Percentiles rank a stretch among this genome's conserved stretches.
Conservation (phyloP, 2,888 invertebrate species). For the Endotricha flammealis region DNA sequence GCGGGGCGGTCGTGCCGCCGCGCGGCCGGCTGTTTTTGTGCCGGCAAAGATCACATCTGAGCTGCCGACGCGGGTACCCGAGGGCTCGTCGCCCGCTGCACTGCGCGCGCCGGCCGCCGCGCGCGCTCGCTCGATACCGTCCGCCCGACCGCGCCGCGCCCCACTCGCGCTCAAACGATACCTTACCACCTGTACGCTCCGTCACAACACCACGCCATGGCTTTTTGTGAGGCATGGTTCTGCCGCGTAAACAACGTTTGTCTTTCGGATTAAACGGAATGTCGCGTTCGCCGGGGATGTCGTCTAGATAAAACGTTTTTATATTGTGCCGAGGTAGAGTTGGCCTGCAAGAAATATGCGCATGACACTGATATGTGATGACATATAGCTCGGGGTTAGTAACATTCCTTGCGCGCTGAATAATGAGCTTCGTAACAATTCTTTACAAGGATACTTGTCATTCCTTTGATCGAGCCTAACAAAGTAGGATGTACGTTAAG, state of each 20-base stretch:
- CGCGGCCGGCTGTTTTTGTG: constrained; percentile 17
- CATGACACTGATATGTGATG: not conserved
- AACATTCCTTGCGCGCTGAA: not conserved
- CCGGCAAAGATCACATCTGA: constrained; percentile 25
- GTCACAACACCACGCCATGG: constrained; percentile 67
- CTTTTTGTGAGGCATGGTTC: constrained; percentile 27
- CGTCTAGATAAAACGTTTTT: constrained; percentile 6
- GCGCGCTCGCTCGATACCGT: constrained; percentile 43
- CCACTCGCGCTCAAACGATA: constrained; percentile 42
- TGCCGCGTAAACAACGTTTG: constrained; percentile 17
- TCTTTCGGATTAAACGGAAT: constrained; percentile 4
- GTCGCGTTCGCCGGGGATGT: constrained; percentile 1
- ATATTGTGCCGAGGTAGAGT: not conserved
- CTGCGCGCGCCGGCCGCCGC: constrained; percentile 40
- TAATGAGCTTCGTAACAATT: not conserved
- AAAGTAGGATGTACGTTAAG: too few relatives aligned
- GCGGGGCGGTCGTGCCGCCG: constrained; percentile 12
- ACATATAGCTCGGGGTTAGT: not conserved
- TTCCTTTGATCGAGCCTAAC: too few relatives aligned
- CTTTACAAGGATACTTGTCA: too few relatives aligned
- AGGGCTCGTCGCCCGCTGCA: constrained; percentile 54
- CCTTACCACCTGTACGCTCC: constrained; percentile 71
- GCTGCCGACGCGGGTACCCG: constrained; percentile 52
- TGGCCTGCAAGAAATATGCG: not conserved
- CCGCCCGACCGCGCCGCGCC: constrained; percentile 54